These are phyloP conservation scores for Procavia capensis DNA, from an alignment of 2,113 vertebrate species.

Conservation along the genomic window DNA sequence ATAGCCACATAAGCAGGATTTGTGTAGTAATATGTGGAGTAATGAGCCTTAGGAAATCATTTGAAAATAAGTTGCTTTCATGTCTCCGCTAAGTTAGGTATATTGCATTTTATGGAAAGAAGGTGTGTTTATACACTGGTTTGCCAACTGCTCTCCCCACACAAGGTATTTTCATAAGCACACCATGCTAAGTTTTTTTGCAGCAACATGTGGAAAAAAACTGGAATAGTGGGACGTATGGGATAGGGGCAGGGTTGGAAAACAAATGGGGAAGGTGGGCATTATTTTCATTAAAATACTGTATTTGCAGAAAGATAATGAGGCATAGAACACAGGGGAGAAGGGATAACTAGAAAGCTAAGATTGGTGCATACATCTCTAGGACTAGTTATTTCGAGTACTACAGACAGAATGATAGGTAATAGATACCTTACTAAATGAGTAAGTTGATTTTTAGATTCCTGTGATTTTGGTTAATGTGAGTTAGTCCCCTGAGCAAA, in stretches of 20 bases:
- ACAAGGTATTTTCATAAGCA: no score
- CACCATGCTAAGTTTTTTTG: no score
- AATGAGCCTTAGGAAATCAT: neutral
- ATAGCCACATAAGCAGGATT: neutral
- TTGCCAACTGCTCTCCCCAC: no score
- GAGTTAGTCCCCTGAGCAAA: neutral
- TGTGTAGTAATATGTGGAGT: neutral
- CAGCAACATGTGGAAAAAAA: no score
- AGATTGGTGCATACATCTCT: neutral
- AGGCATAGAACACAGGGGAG: neutral
- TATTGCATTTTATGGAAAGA: neutral
- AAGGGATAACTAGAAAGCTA: neutral
- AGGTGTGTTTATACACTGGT: no score
- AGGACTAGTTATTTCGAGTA: neutral
- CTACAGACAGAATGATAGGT: neutral
- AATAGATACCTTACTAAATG: neutral
- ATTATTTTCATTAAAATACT: no score
- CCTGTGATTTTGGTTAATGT: neutral
- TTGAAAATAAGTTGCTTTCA: constrained; percentile 19
- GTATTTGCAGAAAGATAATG: no score
- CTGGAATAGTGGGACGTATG: no score
- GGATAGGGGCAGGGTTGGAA: no score
- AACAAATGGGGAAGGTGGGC: no score
- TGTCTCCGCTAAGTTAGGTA: neutral
- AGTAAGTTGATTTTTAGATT: neutral